Evolutionary conservation across 2,888 invertebrate species (phyloP).

Genomic region (Tetragonula carbonaria): DNA sequence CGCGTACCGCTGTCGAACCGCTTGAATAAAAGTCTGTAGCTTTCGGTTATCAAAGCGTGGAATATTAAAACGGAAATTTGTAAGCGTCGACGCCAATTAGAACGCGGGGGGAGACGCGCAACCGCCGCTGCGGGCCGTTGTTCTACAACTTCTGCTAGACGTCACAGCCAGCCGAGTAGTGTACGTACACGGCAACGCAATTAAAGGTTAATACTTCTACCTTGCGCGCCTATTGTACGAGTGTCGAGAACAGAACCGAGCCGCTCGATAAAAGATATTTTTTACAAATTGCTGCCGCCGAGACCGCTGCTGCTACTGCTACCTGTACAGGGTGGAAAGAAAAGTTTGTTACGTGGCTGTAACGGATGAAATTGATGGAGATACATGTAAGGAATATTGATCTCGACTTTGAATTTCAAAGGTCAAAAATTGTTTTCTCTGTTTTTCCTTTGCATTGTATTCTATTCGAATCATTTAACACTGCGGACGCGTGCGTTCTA

Average conservation of each 20-base stretch:
- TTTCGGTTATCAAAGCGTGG: slow-evolving; percentile 34
- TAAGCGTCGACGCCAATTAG: slow-evolving; percentile 58
- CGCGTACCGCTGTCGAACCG: neutral
- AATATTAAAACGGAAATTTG: slow-evolving; percentile 48
- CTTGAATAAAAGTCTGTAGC: slow-evolving; percentile 44
- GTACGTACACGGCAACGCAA: slow-evolving; percentile 60
- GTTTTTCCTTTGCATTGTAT: too few relatives aligned
- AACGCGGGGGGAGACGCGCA: slow-evolving; percentile 39
- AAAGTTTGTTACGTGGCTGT: too few relatives aligned
- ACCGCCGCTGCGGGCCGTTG: slow-evolving; percentile 28
- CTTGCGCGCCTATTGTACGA: slow-evolving; percentile 13
- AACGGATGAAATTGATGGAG: too few relatives aligned
- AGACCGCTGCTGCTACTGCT: neutral
- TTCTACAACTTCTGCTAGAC: slow-evolving; percentile 46
- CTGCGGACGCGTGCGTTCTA: too few relatives aligned
- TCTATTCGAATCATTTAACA: too few relatives aligned
- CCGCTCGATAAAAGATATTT: slow-evolving; percentile 1
- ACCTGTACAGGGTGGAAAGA: neutral
- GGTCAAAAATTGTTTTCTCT: too few relatives aligned
- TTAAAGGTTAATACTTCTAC: slow-evolving; percentile 64
- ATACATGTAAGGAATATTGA: too few relatives aligned
- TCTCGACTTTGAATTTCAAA: too few relatives aligned
- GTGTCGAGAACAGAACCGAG: neutral
- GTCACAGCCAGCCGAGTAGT: slow-evolving; percentile 57
- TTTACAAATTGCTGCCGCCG: neutral